Conservation (phyloP, 1,140 invertebrate species). For the Drosophila oshimai region DNA sequence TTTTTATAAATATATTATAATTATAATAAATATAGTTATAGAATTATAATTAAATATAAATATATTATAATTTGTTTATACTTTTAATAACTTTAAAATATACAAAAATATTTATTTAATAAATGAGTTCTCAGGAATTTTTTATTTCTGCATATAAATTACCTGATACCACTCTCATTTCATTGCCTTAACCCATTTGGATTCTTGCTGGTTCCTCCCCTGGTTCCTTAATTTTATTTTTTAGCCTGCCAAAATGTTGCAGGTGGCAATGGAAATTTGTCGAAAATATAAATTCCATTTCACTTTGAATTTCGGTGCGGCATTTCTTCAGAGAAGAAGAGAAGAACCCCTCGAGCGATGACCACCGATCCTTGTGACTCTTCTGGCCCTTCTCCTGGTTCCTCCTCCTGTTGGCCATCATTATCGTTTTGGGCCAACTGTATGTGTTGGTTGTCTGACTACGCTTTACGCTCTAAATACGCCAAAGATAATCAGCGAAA, state of each 20-base stretch:
- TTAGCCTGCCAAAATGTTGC: conserved; percentile 1
- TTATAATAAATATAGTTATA: neutral
- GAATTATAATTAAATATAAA: no score
- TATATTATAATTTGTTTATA: no score
- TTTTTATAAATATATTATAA: no score
- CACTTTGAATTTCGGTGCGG: conserved; percentile 46
- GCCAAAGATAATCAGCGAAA: conserved; percentile 82
- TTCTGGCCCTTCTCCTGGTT: neutral
- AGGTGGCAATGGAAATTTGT: conserved; percentile 48
- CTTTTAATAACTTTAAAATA: no score
- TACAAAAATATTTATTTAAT: neutral
- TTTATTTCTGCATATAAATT: no score
- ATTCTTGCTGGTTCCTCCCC: conserved; percentile 11
- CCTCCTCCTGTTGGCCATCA: conserved; percentile 18
- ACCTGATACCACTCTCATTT: no score
- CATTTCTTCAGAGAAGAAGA: conserved; percentile 26
- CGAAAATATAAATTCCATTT: conserved; percentile 50
- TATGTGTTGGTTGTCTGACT: conserved; percentile 70
- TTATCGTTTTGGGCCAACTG: conserved; percentile 30
- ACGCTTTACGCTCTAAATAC: conserved; percentile 82
- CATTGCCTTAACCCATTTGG: neutral
- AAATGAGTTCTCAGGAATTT: no score
- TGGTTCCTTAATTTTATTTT: neutral
- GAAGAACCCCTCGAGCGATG: neutral
- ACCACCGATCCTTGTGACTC: neutral